These are phyloP conservation scores for Stictocephala bisonia DNA, from an alignment of 2,888 invertebrate species.

Conservation along the genomic window DNA sequence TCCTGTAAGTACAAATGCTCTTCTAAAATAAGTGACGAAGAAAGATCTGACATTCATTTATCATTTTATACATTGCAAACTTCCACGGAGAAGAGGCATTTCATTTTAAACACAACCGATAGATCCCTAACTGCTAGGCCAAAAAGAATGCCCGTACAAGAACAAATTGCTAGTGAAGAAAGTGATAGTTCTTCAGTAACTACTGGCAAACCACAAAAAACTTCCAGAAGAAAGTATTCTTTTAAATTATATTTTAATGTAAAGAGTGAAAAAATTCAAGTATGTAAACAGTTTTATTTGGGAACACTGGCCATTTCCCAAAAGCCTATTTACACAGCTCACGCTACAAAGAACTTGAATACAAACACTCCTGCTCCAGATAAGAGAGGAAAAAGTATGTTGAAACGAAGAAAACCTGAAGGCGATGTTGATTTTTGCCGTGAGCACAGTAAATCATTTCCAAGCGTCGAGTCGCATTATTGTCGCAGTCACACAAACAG, in stretches of 20 bases:
- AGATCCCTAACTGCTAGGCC: slow-evolving; percentile 35
- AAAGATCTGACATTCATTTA: slow-evolving; percentile 18
- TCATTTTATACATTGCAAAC: slow-evolving; percentile 34
- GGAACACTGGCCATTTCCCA: slow-evolving; percentile 40
- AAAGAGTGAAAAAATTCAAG: slow-evolving; percentile 30
- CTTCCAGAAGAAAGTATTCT: slow-evolving; percentile 11
- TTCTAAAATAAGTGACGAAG: slow-evolving; percentile 22
- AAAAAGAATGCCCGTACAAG: slow-evolving; percentile 22
- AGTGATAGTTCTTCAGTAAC: no score
- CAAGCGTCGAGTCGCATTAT: slow-evolving; percentile 36
- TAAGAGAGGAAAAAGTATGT: slow-evolving; percentile 22
- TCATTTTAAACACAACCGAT: slow-evolving; percentile 23
- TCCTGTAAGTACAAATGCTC: slow-evolving; percentile 30
- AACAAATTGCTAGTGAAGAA: no score
- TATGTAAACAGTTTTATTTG: slow-evolving; percentile 41
- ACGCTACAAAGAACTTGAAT: slow-evolving; percentile 23
- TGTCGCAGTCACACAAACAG: slow-evolving; percentile 25
- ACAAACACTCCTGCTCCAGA: slow-evolving; percentile 38
- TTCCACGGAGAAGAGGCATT: slow-evolving; percentile 36
- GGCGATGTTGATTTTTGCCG: slow-evolving; percentile 6
- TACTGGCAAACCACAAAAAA: slow-evolving; percentile 7
- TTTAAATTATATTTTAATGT: slow-evolving; percentile 28
- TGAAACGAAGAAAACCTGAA: slow-evolving; percentile 17
- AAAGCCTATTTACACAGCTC: slow-evolving; percentile 45
- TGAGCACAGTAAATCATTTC: slow-evolving; percentile 39